A percentile compares a stretch with the other conserved stretches of the same genome.
Evolutionary conservation across 2,888 invertebrate species (phyloP).

Genomic region (Acrocyrtus sp.): DNA sequence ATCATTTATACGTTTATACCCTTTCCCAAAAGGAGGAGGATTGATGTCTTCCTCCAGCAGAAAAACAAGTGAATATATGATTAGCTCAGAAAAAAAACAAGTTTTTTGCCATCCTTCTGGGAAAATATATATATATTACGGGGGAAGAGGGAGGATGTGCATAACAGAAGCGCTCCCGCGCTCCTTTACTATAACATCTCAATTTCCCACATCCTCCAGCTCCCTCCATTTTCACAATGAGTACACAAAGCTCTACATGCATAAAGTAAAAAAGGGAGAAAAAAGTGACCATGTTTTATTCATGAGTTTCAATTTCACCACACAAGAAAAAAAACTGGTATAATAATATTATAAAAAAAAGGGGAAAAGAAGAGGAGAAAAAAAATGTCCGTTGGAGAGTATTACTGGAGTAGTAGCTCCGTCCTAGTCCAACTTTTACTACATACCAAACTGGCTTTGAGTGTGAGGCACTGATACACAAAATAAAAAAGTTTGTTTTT

Average conservation of each 20-base stretch:
- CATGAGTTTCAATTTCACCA: slow-evolving; percentile 50
- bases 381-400: slow-evolving; percentile 31
- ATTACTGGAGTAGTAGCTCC: slow-evolving; percentile 11
- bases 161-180: neutral
- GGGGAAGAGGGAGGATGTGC: neutral
- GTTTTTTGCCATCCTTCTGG: neutral
- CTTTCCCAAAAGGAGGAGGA: no score
- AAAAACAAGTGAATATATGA: slow-evolving; percentile 23
- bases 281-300: slow-evolving; percentile 53
- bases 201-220: no score
- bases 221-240: no score
- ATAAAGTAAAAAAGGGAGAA: slow-evolving; percentile 45
- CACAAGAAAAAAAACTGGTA: slow-evolving; percentile 39
- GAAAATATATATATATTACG: neutral
- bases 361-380: no score
- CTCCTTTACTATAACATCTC: neutral
- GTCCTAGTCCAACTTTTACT: neutral
- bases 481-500: no score
- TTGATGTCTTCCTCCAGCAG: neutral
- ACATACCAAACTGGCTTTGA: neutral
- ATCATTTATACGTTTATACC: slow-evolving; percentile 4
- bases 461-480: neutral
- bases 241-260: no score
- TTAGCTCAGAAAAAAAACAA: neutral
- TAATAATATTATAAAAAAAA: no score